phyloP scores from a whole-genome alignment of 2,797 vertebrate genomes.

The Rhyacichthys aspro region DNA sequence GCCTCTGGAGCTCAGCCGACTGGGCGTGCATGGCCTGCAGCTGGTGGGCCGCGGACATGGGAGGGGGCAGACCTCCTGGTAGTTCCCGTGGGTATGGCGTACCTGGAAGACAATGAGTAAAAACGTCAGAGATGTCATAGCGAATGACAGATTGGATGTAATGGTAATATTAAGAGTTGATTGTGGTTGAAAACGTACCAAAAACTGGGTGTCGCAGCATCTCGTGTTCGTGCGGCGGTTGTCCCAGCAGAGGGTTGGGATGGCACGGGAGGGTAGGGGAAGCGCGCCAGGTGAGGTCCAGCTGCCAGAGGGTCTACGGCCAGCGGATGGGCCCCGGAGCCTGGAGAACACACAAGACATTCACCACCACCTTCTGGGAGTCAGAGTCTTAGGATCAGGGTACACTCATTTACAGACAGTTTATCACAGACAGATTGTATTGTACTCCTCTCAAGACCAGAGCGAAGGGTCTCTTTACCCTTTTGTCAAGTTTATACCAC shows the following conservation, averaged over 20 bases:
- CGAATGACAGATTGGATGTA: neutral
- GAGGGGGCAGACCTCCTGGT: conserved; percentile 90
- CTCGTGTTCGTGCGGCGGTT: conserved; percentile 96
- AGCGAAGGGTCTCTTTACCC: conserved; percentile 5
- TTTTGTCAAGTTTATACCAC: conserved; percentile 5
- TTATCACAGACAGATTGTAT: conserved; percentile 35
- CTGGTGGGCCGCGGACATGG: conserved; percentile 98
- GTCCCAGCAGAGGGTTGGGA: conserved; percentile 93
- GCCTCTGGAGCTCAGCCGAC: conserved; percentile 96
- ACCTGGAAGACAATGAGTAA: conserved; percentile 72
- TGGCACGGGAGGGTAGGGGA: conserved; percentile 95
- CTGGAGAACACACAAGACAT: conserved; percentile 88
- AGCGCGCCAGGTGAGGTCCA: conserved; percentile 95
- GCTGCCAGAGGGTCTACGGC: conserved; percentile 90
- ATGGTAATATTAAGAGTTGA: neutral
- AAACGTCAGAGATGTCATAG: neutral
- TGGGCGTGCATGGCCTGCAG: conserved; percentile 99
- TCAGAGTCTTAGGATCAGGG: conserved; percentile 76
- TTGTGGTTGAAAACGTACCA: conserved; percentile 76
- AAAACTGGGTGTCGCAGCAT: conserved; percentile 99
- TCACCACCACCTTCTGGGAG: conserved; percentile 84
- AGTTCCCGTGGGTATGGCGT: conserved; percentile 94
- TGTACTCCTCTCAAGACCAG: conserved; percentile 36
- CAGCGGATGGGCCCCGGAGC: conserved; percentile 92
- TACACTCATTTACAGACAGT: conserved; percentile 56